These are phyloP conservation scores for Caenorhabditis latens DNA, from an alignment of 1,140 invertebrate genomes.

Conservation along the genomic window DNA sequence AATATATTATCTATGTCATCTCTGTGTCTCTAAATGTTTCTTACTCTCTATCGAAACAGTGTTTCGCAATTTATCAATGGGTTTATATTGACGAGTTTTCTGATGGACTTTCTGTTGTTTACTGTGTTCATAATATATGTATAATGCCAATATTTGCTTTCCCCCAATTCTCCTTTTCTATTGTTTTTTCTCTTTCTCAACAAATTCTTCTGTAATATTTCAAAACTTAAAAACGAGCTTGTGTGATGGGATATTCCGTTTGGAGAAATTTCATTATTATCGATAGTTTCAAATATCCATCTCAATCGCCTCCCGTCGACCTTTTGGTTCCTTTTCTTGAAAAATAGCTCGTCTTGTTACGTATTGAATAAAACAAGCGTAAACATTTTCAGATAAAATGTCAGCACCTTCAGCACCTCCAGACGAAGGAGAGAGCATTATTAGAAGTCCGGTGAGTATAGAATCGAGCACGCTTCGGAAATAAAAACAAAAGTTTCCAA, in stretches of 20 bases:
- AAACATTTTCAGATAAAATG: slow-evolving; percentile 8
- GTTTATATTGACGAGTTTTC: no score
- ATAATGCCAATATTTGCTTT: background rate
- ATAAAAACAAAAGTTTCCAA: background rate
- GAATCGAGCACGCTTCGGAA: no score
- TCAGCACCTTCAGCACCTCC: slow-evolving; percentile 43
- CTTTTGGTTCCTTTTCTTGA: no score
- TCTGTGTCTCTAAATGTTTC: background rate
- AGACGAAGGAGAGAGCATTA: slow-evolving; percentile 28
- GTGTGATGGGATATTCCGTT: no score
- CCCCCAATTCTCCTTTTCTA: background rate
- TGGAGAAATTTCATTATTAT: no score
- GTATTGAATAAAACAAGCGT: background rate
- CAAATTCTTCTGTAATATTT: no score
- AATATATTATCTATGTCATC: background rate
- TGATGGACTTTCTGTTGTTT: background rate
- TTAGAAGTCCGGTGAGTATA: slow-evolving; percentile 39
- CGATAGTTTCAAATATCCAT: no score
- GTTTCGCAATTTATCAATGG: background rate
- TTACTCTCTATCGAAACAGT: no score
- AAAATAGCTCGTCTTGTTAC: background rate
- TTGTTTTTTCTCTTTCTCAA: background rate
- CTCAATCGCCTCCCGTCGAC: no score
- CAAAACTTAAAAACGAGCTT: no score
- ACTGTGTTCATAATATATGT: background rate